A percentile compares a stretch with the other conserved stretches of the same genome.
Conservation (phyloP, 2,888 invertebrate genomes). For the Geophilus truncorum region DNA sequence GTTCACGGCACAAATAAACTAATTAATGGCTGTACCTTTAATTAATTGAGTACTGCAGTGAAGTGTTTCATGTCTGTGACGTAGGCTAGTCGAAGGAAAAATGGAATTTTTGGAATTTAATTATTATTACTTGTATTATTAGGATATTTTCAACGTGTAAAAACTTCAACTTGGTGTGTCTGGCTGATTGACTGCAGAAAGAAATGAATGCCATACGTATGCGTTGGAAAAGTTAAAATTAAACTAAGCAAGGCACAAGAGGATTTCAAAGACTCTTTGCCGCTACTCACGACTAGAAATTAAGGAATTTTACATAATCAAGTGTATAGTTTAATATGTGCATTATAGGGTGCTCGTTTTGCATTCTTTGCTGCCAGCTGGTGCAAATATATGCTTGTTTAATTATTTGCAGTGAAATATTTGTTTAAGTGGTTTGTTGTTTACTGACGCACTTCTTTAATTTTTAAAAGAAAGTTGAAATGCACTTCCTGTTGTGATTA, state of each 20-base stretch:
- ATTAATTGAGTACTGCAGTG: neutral
- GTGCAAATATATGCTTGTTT: neutral
- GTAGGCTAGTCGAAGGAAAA: too few species aligned
- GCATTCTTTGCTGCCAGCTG: neutral
- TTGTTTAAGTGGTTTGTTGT: too few species aligned
- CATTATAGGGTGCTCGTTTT: neutral
- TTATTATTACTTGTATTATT: neutral
- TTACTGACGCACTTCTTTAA: too few species aligned
- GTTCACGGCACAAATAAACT: neutral
- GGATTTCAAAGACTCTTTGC: neutral
- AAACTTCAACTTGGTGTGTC: too few species aligned
- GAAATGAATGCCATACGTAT: too few species aligned
- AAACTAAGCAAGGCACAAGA: neutral
- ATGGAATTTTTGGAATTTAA: too few species aligned
- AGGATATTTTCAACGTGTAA: neutral
- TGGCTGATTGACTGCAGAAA: too few species aligned
- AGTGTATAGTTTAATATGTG: neutral
- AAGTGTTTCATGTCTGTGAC: neutral
- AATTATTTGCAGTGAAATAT: too few species aligned
- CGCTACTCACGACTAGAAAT: neutral
- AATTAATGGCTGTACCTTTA: neutral
- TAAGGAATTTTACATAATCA: neutral
- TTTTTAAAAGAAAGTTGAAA: too few species aligned
- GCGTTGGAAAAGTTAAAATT: neutral
- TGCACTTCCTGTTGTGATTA: too few species aligned